Evolutionary conservation across 2,113 vertebrate species (phyloP).

Genomic region (Actenoides lindsayi): DNA sequence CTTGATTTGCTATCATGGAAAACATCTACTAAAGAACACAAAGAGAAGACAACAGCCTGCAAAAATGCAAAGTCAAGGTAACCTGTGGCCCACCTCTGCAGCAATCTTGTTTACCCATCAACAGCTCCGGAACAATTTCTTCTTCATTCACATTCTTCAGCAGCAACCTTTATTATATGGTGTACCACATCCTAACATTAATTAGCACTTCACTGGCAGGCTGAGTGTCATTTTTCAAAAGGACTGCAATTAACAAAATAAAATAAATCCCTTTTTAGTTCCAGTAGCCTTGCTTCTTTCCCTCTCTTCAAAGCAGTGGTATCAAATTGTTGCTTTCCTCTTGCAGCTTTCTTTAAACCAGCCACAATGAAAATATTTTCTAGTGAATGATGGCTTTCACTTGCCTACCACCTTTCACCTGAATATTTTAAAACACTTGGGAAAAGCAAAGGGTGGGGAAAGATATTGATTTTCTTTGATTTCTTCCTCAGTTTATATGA

Average conservation of each 20-base stretch:
- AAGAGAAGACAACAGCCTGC: not conserved
- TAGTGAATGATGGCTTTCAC: fast-evolving
- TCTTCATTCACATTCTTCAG: slow-evolving; percentile 30
- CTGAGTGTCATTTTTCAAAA: slow-evolving; percentile 48
- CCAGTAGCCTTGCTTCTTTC: not conserved
- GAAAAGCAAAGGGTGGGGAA: not conserved
- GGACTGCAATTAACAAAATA: slow-evolving; percentile 48
- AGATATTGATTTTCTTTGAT: not conserved
- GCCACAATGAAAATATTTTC: not conserved
- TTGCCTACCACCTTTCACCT: not conserved
- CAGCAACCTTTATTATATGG: slow-evolving; percentile 34
- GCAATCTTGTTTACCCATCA: slow-evolving; percentile 67
- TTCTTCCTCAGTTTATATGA: not conserved
- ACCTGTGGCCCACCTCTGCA: slow-evolving; percentile 25
- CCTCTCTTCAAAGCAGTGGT: not conserved
- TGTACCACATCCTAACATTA: slow-evolving; percentile 58
- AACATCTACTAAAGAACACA: not conserved
- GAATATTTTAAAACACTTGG: not conserved
- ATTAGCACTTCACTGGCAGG: slow-evolving; percentile 37
- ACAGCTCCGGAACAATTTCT: not conserved
- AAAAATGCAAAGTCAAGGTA: slow-evolving; percentile 8
- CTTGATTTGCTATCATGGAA: not conserved
- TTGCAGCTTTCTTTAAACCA: not conserved
- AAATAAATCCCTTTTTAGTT: slow-evolving; percentile 18
- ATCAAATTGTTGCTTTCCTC: slow-evolving; percentile 30